phyloP scores from a whole-genome alignment of 2,797 vertebrate genomes.

The Phalanger gymnotis region DNA sequence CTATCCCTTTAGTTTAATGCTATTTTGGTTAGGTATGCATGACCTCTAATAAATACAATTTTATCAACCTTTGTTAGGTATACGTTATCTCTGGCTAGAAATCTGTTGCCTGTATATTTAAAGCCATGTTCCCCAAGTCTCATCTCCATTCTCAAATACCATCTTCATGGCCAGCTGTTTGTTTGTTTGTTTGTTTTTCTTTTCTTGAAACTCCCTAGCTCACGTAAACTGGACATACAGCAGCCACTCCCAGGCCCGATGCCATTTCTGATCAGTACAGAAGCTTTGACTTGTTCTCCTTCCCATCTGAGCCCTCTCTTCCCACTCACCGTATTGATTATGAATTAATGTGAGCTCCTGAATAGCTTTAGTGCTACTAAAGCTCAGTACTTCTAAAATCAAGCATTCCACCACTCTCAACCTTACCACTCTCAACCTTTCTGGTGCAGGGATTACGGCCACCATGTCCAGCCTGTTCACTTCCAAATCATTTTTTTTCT shows the following conservation, averaged over 20 bases:
- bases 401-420: background rate
- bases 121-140: background rate
- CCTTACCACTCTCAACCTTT: no score
- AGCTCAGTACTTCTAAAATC: background rate
- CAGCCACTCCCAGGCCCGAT: background rate
- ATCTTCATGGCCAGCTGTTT: background rate
- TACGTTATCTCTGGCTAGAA: background rate
- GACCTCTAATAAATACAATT: no score
- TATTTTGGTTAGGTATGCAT: background rate
- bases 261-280: background rate
- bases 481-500: background rate
- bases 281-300: background rate
- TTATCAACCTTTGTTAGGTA: background rate
- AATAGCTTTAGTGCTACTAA: background rate
- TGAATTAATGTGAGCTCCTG: background rate
- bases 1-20: background rate
- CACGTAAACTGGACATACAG: background rate
- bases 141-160: background rate
- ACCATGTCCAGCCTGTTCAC: background rate
- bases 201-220: background rate
- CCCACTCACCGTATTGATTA: background rate
- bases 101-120: background rate
- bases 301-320: background rate
- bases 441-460: background rate
- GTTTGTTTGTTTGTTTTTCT: background rate